phyloP scores from a whole-genome alignment of 2,113 vertebrate species.

The Aptenodytes patagonicus region DNA sequence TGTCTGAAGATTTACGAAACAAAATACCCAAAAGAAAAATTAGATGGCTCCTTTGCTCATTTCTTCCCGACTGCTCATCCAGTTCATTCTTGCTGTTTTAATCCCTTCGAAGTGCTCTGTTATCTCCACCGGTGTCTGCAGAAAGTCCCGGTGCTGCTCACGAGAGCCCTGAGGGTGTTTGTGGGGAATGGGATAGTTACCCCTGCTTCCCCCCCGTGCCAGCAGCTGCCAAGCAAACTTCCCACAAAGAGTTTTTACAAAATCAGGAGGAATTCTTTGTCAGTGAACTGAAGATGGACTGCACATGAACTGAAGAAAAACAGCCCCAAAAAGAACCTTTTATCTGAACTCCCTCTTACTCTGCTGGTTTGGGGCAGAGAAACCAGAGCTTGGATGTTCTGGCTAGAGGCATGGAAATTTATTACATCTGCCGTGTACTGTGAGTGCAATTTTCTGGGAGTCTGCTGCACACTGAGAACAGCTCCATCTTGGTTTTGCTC shows the following conservation, averaged over 20 bases:
- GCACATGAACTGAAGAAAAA: not conserved
- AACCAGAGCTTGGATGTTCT: constrained; percentile 1
- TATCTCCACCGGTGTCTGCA: not conserved
- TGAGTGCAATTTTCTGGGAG: constrained; percentile 44
- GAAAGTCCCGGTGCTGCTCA: not conserved
- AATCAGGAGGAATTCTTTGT: not conserved
- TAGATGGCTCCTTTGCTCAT: not conserved
- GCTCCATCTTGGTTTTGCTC: constrained; percentile 47
- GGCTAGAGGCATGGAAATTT: constrained; percentile 31
- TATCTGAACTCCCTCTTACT: not conserved
- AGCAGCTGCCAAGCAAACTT: not conserved
- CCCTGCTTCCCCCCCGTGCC: not conserved
- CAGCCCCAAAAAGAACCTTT: not conserved
- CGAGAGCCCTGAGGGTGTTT: not conserved
- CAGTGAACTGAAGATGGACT: not conserved
- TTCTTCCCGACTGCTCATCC: not conserved
- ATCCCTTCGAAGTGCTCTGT: not conserved
- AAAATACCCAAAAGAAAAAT: not conserved
- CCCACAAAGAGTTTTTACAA: not conserved
- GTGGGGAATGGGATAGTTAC: not conserved
- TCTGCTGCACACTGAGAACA: constrained; percentile 36
- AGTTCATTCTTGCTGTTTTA: not conserved
- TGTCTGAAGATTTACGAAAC: not conserved
- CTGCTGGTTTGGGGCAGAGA: not conserved
- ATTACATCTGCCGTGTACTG: constrained; percentile 12